Conservation (phyloP, 2,888 invertebrate genomes). For the Crematogaster levior region DNA sequence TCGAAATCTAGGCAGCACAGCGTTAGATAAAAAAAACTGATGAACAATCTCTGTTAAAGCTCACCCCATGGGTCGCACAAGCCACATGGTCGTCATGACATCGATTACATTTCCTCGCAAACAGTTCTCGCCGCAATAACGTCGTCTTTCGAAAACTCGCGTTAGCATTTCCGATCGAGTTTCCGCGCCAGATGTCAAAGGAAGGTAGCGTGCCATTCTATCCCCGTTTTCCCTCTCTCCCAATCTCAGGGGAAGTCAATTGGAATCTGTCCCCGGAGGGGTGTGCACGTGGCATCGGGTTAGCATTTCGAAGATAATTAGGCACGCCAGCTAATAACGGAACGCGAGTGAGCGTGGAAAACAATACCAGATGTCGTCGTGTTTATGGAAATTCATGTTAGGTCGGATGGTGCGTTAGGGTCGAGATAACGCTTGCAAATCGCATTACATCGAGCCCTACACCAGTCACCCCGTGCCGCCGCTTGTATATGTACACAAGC, state of each 20-base stretch:
- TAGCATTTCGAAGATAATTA: conserved; percentile 70
- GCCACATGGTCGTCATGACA: conserved; percentile 43
- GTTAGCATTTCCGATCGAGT: conserved; percentile 56
- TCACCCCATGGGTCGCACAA: conserved; percentile 30
- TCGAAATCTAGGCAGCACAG: neutral
- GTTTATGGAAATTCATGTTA: conserved; percentile 82
- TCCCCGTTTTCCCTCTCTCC: conserved; percentile 12
- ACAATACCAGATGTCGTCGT: conserved; percentile 78
- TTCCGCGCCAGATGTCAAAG: conserved; percentile 54
- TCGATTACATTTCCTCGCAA: conserved; percentile 53
- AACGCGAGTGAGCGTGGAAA: conserved; percentile 71
- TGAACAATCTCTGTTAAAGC: conserved; percentile 33
- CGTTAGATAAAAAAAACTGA: conserved; percentile 9
- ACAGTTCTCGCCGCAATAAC: conserved; percentile 53
- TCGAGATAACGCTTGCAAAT: conserved; percentile 85
- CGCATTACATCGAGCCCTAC: conserved; percentile 81
- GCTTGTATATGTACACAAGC: neutral
- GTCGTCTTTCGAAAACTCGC: conserved; percentile 54
- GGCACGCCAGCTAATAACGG: conserved; percentile 69
- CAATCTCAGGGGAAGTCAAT: conserved; percentile 48
- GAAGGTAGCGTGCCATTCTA: conserved; percentile 11
- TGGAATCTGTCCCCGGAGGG: conserved; percentile 42
- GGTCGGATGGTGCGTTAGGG: conserved; percentile 77
- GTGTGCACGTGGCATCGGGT: conserved; percentile 48
- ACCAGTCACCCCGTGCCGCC: conserved; percentile 54